Base-by-base conservation (phyloP, 2,888 invertebrate species). In the Subacronicta megacephala region DNA sequence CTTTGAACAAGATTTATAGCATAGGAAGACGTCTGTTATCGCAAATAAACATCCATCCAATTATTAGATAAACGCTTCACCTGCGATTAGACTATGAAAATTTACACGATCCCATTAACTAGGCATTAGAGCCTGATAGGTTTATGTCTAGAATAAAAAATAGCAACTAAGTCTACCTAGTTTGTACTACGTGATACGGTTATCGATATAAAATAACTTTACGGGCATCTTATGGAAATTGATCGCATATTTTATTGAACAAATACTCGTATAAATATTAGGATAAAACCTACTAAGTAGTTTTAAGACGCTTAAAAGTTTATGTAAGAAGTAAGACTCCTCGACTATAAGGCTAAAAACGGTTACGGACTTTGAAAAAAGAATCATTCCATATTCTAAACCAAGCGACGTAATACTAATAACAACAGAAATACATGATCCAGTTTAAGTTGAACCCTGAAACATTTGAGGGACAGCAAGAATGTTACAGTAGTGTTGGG, bases 381-480 rank as follows among this genome's bases (percentile, higher is more conserved):
- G 75, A 80, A 82, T 79, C 70, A 73, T 73, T 75, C 72, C 80
- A 77, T n/a, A 77, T 74, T 77, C 73, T 72, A 66, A 80, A 75
- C 78, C 81, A 77, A 79, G 78, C 80, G 78, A 81, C 76, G 81
- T 80, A 81, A 73, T 70, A 73, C 70, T 75, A 75, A 81, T 83
- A 82, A 79, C 78, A 75, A 81, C 85, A 84, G 81, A 81, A 83
- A 81, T 83, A 80, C 80, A 73, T 78, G 80, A 56, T 47, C 90
- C 87, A 87, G 57, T 60, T 40, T 63, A 68, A 26, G 13, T 23
- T 70, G 88, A 83, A 41, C 86, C 64, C 40, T 62, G 49, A 42
- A 5, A 58, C 45, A 51, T 66, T 68, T 69, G 55, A 60, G 62
- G 61, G 51, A 59, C 47, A 44, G 72, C 56, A 72, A 18, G 18